phyloP scores from a whole-genome alignment of 2,113 vertebrate genomes.

The Gymnarchus niloticus region DNA sequence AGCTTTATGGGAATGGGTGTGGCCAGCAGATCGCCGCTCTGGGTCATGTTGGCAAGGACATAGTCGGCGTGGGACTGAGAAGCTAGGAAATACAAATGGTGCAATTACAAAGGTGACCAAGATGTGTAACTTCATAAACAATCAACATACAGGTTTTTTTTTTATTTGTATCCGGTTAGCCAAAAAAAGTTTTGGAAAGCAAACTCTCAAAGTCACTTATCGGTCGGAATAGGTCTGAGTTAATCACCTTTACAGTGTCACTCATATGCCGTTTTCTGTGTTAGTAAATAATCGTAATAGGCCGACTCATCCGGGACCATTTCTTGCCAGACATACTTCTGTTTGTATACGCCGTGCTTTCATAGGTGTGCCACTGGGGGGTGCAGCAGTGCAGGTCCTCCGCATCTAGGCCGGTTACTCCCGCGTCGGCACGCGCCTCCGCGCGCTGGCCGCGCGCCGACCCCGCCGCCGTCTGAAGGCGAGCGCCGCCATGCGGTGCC shows the following conservation, averaged over 20 bases:
- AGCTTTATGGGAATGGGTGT: slow-evolving; percentile 30
- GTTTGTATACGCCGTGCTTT: not conserved
- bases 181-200: no score
- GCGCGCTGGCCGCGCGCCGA: not conserved
- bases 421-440: not conserved
- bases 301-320: not conserved
- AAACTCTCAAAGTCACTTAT: no score
- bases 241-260: no score
- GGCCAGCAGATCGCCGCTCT: slow-evolving; percentile 5
- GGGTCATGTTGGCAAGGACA: not conserved
- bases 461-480: not conserved
- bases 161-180: not conserved
- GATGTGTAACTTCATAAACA: no score
- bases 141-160: no score
- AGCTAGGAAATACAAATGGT: slow-evolving; percentile 19
- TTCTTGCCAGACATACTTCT: not conserved
- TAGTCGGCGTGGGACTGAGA: slow-evolving; percentile 6
- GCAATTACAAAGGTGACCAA: not conserved
- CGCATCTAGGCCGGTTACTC: not conserved
- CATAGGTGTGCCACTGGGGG: not conserved
- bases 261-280: no score
- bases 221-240: no score
- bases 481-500: not conserved
- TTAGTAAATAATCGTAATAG: no score
- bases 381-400: not conserved